phyloP scores from a whole-genome alignment of 2,113 vertebrate species.

The Urocolius indicus region DNA sequence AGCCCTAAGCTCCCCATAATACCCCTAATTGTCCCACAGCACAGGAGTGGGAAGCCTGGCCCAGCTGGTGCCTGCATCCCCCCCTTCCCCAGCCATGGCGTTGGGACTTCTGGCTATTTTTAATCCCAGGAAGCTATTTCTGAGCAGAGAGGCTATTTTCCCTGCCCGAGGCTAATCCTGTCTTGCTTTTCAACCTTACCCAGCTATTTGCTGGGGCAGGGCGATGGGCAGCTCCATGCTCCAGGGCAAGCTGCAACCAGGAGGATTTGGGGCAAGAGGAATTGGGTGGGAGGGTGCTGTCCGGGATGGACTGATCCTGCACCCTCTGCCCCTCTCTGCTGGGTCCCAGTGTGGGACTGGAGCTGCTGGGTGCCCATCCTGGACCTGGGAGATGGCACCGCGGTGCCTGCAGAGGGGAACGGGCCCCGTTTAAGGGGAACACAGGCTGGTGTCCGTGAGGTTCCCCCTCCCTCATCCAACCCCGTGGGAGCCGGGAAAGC shows the following conservation, averaged over 20 bases:
- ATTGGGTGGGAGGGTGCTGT: background rate
- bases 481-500: background rate
- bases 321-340: background rate
- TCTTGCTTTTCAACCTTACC: conserved; percentile 20
- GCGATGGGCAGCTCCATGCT: background rate
- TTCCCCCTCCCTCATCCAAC: background rate
- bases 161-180: conserved; percentile 57
- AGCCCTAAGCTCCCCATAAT: conserved; percentile 45
- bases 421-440: background rate
- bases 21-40: conserved; percentile 42
- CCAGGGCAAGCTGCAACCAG: background rate
- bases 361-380: fast-evolving
- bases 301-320: background rate
- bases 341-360: fast-evolving
- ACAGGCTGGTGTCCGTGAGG: no score
- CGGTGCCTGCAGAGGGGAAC: fast-evolving
- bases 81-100: background rate
- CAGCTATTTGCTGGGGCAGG: background rate
- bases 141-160: conserved; percentile 52
- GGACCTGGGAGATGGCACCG: background rate
- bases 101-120: conserved; percentile 46
- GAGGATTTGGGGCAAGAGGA: background rate
- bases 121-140: conserved; percentile 59
- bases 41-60: background rate
- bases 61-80: conserved; percentile 43